Evolutionary conservation across 1,140 invertebrate genomes (phyloP), one percentile per base, ranked within the genome.

Genomic region (Bombus confusus): DNA sequence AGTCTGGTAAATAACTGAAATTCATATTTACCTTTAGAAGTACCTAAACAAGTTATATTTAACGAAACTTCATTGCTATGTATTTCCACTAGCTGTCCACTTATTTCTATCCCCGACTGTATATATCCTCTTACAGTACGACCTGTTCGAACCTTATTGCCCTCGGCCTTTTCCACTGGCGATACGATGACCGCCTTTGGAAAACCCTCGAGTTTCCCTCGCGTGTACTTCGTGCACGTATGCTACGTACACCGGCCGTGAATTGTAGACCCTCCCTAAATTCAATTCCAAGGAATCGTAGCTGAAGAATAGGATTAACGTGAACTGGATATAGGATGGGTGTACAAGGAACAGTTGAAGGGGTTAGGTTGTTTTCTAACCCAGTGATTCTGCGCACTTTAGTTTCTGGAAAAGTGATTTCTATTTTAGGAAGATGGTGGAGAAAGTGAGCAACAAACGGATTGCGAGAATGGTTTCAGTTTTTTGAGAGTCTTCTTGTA

Each of bases 61-160:
- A 52, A 52, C 47, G 47, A 52, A 52, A 52, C 18, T 52, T 52
- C 18, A 52, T 52, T 52, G 47, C 18, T 52, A 52, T 52, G 47
- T 52, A 52, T 52, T 22, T 52, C 47, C 6, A 52, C 1, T 52
- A 52, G 47, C 18, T 52, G 47, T 8, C 47, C 47, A 22, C 47
- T 52, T 8, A 22, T 52, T 52, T 0, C 1, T 52, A 22, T 22
- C 18, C 5, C 1, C 47, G 18, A 52, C 47, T 52, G 22, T 52
- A 52, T 22, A 52, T 52, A 52, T 52, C 47, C 47, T 52, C 6
- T 52, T 22, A 52, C 1, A 52, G 47, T 18, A 52, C 43, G 25
- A 39, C 28, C 80, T 41, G 39, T 66, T 74, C 64, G 39, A 83
- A 13, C 72, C n/a, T 74, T 72, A 75, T 83, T 75, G 72, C 72